Evolutionary conservation across 2,113 vertebrate genomes (phyloP), one percentile per base, ranked within the genome.

Genomic region (Cisticola juncidis): DNA sequence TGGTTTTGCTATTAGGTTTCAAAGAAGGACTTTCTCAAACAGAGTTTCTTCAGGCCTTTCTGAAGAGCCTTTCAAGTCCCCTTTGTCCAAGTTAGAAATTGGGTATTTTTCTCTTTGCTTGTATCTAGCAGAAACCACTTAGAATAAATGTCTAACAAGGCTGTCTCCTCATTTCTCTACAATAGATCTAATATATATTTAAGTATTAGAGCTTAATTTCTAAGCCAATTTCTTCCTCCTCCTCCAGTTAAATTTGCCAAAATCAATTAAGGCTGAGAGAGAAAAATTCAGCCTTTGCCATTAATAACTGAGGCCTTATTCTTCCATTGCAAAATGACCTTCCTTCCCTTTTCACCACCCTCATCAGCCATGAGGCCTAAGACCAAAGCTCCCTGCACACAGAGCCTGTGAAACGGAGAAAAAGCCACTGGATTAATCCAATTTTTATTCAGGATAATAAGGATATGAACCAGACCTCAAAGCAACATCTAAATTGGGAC

Each of bases 251-350:
- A 78, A 94, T 78, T 92, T 86, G 66, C 72, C 68, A 83, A 92
- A 94, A 96, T 88, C 90, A 92, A 90, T 96, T 90, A 94, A 58
- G 82, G 26, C 23, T 54, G 58, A 61, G 57, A 78, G 29, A 82
- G 84, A 86, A 95, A 69, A 86, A 40, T 66, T 92, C 91, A 95
- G 87, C 61, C 58, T 91, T 69, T 87, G 73, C 64, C 89, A 85
- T 92, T 84, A 94, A 89, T 79, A 90, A 87, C 81, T 40, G 45
- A 68, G 42, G 77, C 13, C 73, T 85, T 88, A 44, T 45, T 76
- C 71, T 92, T 51, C 35, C 79, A 62, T 35, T 77, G 54, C 66
- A 88, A 51, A 95, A 79, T 48, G 47, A 92, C 83, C 65, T 91
- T 92, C 57, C 76, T 94, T 64, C 76, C 79, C 69, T 56, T 86